A percentile compares a stretch with the other conserved stretches of the same genome.
Conservation (phyloP, 2,797 vertebrate genomes). For the Sus cebifrons region DNA sequence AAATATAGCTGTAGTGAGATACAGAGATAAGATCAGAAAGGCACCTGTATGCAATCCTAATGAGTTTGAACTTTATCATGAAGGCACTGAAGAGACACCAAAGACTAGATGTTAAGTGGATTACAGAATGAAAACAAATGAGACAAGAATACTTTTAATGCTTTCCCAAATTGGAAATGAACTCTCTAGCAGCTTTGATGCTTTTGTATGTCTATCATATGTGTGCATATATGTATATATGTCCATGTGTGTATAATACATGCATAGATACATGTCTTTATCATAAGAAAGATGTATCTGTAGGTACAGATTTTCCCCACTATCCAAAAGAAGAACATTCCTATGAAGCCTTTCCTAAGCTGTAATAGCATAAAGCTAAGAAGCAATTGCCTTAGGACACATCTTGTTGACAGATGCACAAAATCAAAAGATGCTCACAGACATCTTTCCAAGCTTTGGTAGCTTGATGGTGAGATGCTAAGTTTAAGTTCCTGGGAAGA, state of each 20-base stretch:
- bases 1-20: constrained; percentile 10
- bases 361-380: background rate
- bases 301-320: background rate
- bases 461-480: background rate
- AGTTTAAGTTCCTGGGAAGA: background rate
- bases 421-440: background rate
- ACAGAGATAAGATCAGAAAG: constrained; percentile 22
- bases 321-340: background rate
- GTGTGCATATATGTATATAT: background rate
- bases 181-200: background rate
- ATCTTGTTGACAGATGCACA: background rate
- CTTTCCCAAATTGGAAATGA: constrained; percentile 16
- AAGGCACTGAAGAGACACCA: constrained; percentile 46
- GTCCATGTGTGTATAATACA: background rate
- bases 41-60: background rate
- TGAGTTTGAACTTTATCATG: constrained; percentile 59
- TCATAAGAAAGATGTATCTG: background rate
- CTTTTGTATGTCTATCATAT: background rate
- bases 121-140: constrained; percentile 15
- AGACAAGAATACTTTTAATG: constrained; percentile 4
- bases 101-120: constrained; percentile 38
- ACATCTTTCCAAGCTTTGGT: background rate
- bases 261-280: background rate
- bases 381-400: background rate
- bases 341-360: background rate